Conservation (phyloP, 2,888 invertebrate genomes). For the Sphinx pinastri region DNA sequence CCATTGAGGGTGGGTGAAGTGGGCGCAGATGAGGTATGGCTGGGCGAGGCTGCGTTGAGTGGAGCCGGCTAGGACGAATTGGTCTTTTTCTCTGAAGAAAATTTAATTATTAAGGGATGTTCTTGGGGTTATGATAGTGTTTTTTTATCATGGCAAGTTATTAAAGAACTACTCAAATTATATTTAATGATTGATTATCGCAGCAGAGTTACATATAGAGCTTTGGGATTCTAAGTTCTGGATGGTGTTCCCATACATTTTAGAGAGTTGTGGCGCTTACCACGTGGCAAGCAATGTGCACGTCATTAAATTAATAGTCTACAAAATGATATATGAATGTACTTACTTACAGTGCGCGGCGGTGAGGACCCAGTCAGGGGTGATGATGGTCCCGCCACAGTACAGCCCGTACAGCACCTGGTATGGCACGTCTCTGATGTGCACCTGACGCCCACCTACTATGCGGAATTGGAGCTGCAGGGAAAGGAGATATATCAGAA, state of each 20-base stretch:
- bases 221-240: no score
- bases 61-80: conserved; percentile 62
- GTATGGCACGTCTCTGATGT: conserved; percentile 63
- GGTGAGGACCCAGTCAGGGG: conserved; percentile 73
- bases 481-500: not conserved
- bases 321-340: not conserved
- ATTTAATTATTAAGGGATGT: not conserved
- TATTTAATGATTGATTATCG: no score
- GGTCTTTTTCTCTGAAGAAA: conserved; percentile 53
- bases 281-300: no score
- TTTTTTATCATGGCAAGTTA: no score
- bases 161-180: no score
- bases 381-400: conserved; percentile 69
- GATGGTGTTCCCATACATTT: no score
- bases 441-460: conserved; percentile 62
- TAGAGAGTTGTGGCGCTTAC: no score
- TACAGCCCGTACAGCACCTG: conserved; percentile 69
- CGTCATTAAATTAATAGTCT: no score
- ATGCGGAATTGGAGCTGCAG: conserved; percentile 63
- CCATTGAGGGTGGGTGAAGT: conserved; percentile 69
- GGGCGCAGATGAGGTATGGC: conserved; percentile 63
- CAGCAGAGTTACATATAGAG: no score
- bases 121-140: no score
- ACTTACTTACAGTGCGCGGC: conserved; percentile 76
- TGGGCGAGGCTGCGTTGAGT: conserved; percentile 53